Conservation (phyloP, 2,797 vertebrate genomes). For the Phataginus tetradactyla region DNA sequence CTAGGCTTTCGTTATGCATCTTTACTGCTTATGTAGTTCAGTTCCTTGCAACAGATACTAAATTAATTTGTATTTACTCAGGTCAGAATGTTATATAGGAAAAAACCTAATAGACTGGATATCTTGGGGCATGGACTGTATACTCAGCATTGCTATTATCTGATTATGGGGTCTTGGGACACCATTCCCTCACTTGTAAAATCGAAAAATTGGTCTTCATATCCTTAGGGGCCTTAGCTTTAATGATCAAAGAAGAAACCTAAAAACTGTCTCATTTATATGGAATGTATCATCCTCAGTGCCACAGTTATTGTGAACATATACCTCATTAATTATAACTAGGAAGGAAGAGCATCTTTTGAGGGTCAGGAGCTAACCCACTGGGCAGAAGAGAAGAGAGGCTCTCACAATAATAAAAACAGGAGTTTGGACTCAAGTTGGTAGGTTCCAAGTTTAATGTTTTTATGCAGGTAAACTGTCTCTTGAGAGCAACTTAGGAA, state of each 20-base stretch:
- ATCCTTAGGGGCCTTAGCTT: background rate
- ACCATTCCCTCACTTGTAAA: background rate
- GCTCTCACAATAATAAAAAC: background rate
- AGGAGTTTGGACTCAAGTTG: background rate
- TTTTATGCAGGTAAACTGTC: background rate
- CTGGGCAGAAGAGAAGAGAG: background rate
- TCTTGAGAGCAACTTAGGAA: background rate
- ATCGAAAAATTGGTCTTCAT: background rate
- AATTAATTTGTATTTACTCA: conserved; percentile 41
- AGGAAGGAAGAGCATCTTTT: background rate
- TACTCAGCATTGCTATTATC: background rate
- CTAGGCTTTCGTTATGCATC: background rate
- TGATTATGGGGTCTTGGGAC: background rate
- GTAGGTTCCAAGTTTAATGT: background rate
- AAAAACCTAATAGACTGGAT: background rate
- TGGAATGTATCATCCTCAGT: background rate
- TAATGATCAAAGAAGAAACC: conserved; percentile 43
- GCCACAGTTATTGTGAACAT: background rate
- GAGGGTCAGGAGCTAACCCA: background rate
- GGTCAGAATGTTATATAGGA: background rate
- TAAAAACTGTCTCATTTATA: background rate
- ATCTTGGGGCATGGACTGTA: background rate
- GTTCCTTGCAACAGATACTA: background rate
- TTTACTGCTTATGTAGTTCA: background rate
- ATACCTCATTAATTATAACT: background rate